These are phyloP conservation scores for Pleuronectes platessa DNA, from an alignment of 2,113 vertebrate genomes.

Conservation along the genomic window DNA sequence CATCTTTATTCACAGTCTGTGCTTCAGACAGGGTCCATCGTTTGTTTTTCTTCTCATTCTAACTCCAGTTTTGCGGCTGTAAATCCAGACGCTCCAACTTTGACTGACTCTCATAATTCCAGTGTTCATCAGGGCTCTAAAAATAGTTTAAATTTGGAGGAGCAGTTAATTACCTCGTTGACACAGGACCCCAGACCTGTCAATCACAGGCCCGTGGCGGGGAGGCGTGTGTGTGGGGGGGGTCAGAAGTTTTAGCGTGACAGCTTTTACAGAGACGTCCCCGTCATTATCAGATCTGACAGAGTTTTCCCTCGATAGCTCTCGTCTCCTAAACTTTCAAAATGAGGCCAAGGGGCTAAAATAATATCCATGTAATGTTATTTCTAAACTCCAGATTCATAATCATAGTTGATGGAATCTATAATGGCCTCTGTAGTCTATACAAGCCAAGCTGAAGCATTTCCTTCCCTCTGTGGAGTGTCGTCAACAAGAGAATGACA, in stretches of 20 bases:
- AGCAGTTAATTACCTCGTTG: conserved; percentile 10
- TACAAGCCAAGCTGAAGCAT: no score
- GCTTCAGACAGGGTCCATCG: no score
- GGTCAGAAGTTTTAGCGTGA: conserved; percentile 8
- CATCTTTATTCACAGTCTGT: background rate
- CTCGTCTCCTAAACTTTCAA: background rate
- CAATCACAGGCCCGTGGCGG: conserved; percentile 11
- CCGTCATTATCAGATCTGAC: conserved; percentile 22
- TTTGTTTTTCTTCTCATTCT: no score
- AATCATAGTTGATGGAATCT: no score
- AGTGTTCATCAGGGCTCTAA: conserved; percentile 25
- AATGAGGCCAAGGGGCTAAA: no score
- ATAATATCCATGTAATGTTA: no score
- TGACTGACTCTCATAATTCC: conserved; percentile 28
- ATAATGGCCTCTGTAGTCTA: no score
- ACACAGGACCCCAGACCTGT: conserved; percentile 17
- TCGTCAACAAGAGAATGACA: conserved; percentile 14
- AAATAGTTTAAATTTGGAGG: conserved; percentile 31
- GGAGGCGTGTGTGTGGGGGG: background rate
- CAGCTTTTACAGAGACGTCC: background rate
- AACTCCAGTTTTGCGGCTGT: background rate
- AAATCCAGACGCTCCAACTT: background rate
- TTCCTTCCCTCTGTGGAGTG: background rate
- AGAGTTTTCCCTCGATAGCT: background rate
- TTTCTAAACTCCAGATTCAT: no score